Evolutionary conservation across 2,888 invertebrate species (phyloP), one percentile per base, ranked within the genome.

Genomic region (Adineta ricciae): DNA sequence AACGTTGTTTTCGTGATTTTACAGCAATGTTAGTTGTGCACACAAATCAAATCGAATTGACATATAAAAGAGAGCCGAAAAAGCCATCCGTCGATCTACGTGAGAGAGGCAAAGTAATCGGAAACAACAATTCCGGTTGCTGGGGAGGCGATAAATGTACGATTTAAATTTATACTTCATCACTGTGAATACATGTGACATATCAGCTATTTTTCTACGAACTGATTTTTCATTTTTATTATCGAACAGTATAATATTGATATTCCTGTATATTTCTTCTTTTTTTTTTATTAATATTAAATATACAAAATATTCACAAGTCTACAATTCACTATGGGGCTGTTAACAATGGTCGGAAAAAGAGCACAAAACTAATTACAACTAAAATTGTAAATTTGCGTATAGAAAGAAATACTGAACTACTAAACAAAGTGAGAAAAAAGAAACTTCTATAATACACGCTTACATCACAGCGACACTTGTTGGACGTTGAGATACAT

Each of bases 1-100:
- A 99, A 91, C 95, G 95, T 88, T 97, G 97, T 86, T 99, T 99
- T 54, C 46, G 83, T 38, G 56, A 83, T 38, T 52, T 85, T n/a
- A 83, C 85, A 21, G 46, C 36, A 64, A 64, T 27, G 16, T 32
- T 64, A 64, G 27, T 64, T 14, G 14, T 8, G 9, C 56, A 64
- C 27, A 27, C 56, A 64, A 27, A 64, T 64, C 27, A 64, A 64
- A 7, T 64, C 27, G 52, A 52, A 52, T 21, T 52, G 2, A 4
- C 21, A 21, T 24, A 52, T 52, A 52, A 52, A 52, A 14, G 2
- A 21, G 21, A 2, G 19, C 14, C 52, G 0, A 7, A 21, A 4
- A 21, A 16, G 24, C 3, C 5, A 52, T 21, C 1, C 4, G 21
- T 52, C 24, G 52, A 50, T 50, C 3, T 52, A 3, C 21, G 7